Base-by-base conservation (phyloP, 2,888 invertebrate species). In the Oeneis ivallda region DNA sequence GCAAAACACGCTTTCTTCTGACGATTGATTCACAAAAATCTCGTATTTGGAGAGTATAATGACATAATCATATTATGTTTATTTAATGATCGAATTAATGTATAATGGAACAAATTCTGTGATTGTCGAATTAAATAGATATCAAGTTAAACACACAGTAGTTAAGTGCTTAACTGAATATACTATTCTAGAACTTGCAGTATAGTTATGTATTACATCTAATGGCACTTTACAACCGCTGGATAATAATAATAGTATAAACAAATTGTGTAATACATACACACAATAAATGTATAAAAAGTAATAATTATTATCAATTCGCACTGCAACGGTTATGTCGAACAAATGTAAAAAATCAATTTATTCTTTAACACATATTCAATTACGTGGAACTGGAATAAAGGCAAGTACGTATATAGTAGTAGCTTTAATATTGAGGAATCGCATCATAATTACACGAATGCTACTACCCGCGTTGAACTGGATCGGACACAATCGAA, bases 401-500 rank as follows among this genome's bases (percentile, higher is more conserved):
- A 49, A 49, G 50, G 62, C 26, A 73, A 11, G 26, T 6, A 7
- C 15, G 7, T 37, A 37, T 15, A 8, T 15, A 15, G 2, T n/a
- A n/a, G 17, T 17, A 17, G 73, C n/a, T n/a, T n/a, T n/a, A n/a
- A n/a, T 73, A 72, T 70, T 72, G 72, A 54, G 41, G 59, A 49
- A 62, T 71, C 68, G 68, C 70, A 61, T 71, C 56, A 68, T 47
- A 54, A 64, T 69, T 43, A 54, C 59, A 56, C 62, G 58, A 50
- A 52, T 53, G 32, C 47, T 17, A 34, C 19, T 37, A 17, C n/a
- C 59, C 60, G 50, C 39, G 34, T 68, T 19, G 49, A 62, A 69
- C 58, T 59, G 64, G 62, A 66, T 59, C 26, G 64, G 64, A 68
- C 70, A 81, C 78, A 80, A 78, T 76, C 77, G 75, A 74, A 77